These are phyloP conservation scores for Xiphorhynchus elegans DNA, from an alignment of 2,113 vertebrate species.

Conservation along the genomic window DNA sequence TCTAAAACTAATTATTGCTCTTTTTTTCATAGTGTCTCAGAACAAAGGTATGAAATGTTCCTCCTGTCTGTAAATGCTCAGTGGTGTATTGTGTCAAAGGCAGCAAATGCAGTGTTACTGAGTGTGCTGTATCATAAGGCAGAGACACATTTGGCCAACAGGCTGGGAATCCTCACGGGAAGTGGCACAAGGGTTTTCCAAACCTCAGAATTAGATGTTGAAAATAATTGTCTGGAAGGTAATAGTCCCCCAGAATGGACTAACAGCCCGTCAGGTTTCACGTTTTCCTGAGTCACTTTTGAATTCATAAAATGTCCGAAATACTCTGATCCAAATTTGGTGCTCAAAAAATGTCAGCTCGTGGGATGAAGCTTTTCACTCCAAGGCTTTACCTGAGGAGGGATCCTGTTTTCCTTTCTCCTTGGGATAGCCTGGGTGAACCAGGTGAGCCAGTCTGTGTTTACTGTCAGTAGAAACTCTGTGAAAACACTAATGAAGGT, in stretches of 20 bases:
- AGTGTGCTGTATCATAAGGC: background rate
- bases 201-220: background rate
- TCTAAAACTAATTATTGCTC: background rate
- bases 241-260: slow-evolving; percentile 22
- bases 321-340: background rate
- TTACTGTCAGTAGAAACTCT: background rate
- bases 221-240: slow-evolving; percentile 34
- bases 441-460: background rate
- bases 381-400: background rate
- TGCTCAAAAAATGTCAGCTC: background rate
- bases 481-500: background rate
- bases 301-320: background rate
- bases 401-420: background rate
- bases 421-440: background rate
- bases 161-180: background rate
- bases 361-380: background rate
- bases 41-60: background rate
- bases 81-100: background rate
- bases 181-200: slow-evolving; percentile 2
- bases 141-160: background rate
- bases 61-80: background rate
- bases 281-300: background rate
- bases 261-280: slow-evolving; percentile 1
- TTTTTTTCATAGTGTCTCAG: background rate
- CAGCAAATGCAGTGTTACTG: background rate